A percentile compares a stretch with the other conserved stretches of the same genome.
Evolutionary conservation across 2,113 vertebrate species (phyloP).

Genomic region (Phaethon lepturus): DNA sequence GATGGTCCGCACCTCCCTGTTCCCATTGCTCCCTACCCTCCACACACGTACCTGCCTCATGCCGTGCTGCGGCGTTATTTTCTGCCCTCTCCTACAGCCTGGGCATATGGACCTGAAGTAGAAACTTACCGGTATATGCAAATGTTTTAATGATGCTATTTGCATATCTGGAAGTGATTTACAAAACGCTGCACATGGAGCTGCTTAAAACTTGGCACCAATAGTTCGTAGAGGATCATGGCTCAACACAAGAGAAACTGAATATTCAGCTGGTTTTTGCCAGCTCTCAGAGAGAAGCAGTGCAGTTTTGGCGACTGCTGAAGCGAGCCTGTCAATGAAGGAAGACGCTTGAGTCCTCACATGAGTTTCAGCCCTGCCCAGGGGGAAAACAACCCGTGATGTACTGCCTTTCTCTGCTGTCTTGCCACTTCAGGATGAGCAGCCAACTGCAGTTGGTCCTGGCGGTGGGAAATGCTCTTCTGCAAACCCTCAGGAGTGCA

Average conservation of each 20-base stretch:
- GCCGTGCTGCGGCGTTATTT: neutral
- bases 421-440: neutral
- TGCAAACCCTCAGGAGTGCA: neutral
- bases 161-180: slow-evolving; percentile 73
- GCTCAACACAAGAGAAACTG: slow-evolving; percentile 59
- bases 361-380: slow-evolving; percentile 37
- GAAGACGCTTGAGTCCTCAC: neutral
- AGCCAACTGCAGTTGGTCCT: slow-evolving; percentile 59
- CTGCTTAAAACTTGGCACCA: slow-evolving; percentile 70
- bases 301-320: slow-evolving; percentile 32
- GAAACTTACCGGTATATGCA: slow-evolving; percentile 61
- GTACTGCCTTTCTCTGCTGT: slow-evolving; percentile 19
- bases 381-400: slow-evolving; percentile 31
- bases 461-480: neutral
- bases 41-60: fast-evolving
- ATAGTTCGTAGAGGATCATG: slow-evolving; percentile 48
- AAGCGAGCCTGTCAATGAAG: slow-evolving; percentile 57
- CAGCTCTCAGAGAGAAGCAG: slow-evolving; percentile 29
- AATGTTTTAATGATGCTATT: slow-evolving; percentile 72
- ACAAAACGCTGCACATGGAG: slow-evolving; percentile 66
- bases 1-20: neutral
- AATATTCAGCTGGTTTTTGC: slow-evolving; percentile 66
- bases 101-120: slow-evolving; percentile 60
- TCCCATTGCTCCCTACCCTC: neutral
- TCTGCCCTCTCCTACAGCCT: slow-evolving; percentile 53